Base-by-base conservation (phyloP, 2,888 invertebrate genomes). In the Epirrhoe alternata region DNA sequence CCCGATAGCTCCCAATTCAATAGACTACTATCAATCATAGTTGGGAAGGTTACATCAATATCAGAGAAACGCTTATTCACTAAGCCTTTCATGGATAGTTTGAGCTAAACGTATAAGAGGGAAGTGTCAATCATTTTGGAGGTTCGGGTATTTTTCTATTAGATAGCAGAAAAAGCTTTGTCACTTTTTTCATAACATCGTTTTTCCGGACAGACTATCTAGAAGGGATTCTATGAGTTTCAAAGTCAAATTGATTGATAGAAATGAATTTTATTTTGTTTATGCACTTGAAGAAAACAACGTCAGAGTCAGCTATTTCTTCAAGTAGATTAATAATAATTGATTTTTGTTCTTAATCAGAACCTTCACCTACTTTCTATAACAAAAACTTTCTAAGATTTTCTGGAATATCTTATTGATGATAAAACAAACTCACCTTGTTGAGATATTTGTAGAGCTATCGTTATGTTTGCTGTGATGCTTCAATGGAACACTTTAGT, bases 1-100 rank as follows among this genome's bases (percentile, higher is more conserved):
- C 78, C 77, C 76, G 85, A 87, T 89, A 89, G 85, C 83, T 79
- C 82, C 82, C 86, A 79, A 85, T 89, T 89, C 86, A 85, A 75
- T 74, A 71, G 76, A 73, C 78, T 84, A 91, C 90, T 92, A 92
- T 92, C 92, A 90, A 92, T 92, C 92, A 91, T 92, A 87, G 86
- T 89, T 85, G 84, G 78, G 81, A 82, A 85, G 78, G 87, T 86
- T 88, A 62, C 86, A 89, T 87, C 89, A 90, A 91, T 91, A 90
- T 85, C 82, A 76, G 76, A 79, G 86, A 88, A 79, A 82, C 88
- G 92, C 92, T 82, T 77, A 83, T 81, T 92, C 92, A 92, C 76
- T 74, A 74, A 77, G 80, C 83, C 85, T 88, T 88, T 88, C 85
- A 85, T 84, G 72, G 79, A 75, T 77, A 77, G 74, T 80, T 79